Evolutionary conservation across 2,113 vertebrate genomes (phyloP), one percentile per base, ranked within the genome.

Genomic region (Pollimyrus isidori): DNA sequence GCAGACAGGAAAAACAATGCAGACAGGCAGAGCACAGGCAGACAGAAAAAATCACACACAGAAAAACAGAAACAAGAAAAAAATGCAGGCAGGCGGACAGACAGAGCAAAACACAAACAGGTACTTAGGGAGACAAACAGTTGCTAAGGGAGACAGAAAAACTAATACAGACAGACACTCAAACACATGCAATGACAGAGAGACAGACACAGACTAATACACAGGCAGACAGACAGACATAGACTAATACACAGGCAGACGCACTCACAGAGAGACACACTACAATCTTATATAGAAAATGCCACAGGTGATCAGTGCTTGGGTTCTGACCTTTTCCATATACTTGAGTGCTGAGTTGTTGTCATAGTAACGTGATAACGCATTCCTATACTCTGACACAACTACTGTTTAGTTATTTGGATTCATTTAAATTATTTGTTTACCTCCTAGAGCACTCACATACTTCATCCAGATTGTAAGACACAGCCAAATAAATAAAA

Each of bases 361-460:
- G 19, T 84, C 45, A 46, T 21, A 10, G 82, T 48, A 30, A 45
- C 19, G 26, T 2, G 0, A 19, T 11, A 84, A 46, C 19, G n/a
- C 21, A 6, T 42, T 84, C 82, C 39, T 48, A 84, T 48, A 48
- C 39, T 84, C 45, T 84, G 82, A 45, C 21, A 23, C 19, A 45
- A 46, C 82, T 84, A 45, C 45, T 4, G 9, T 84, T 84, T 84
- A 84, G 17, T 48, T 13, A 84, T 82, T 82, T 7, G 30, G 76
- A 39, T 45, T 19, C 30, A 82, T 84, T 84, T 84, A 48, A 84
- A 84, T 84, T 39, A 84, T 46, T 46, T 84, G 82, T 84, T 84
- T 84, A 84, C 82, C 82, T 46, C 45, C 45, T 84, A 23, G 73
- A 42, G 17, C 73, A 80, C 73, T 42, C 30, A 0, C 35, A 80